phyloP scores from a whole-genome alignment of 1,140 invertebrate species.

The Bombus waltoni region DNA sequence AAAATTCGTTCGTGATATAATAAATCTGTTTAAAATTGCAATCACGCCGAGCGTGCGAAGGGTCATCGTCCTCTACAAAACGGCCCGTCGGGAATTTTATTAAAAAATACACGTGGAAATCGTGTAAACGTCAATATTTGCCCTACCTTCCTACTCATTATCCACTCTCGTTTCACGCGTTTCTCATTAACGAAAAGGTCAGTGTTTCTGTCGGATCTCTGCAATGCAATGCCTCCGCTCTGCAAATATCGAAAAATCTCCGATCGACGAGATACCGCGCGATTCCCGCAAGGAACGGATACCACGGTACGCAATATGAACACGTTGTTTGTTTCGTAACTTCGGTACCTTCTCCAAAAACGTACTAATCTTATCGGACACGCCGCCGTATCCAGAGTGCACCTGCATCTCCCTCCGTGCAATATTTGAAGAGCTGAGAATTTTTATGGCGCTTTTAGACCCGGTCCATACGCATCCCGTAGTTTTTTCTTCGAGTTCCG shows the following conservation, averaged over 20 bases:
- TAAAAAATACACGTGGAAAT: not conserved
- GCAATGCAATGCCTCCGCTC: not conserved
- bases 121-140: conserved; percentile 24
- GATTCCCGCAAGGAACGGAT: not conserved
- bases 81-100: not conserved
- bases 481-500: not conserved
- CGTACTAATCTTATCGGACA: conserved; percentile 56
- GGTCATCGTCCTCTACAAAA: not conserved
- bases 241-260: not conserved
- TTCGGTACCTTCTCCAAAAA: conserved; percentile 36
- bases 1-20: not conserved
- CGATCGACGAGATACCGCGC: not conserved
- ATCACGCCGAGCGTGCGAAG: too few relatives aligned
- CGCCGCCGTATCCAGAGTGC: not conserved
- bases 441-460: conserved; percentile 62
- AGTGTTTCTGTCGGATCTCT: not conserved
- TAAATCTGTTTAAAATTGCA: conserved; percentile 10
- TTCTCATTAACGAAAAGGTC: conserved; percentile 3
- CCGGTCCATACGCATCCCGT: not conserved
- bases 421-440: conserved; percentile 44
- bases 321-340: conserved; percentile 20
- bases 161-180: not conserved
- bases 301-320: not conserved
- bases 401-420: conserved; percentile 56
- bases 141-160: not conserved